A percentile compares a stretch with the other conserved stretches of the same genome.
These are phyloP conservation scores for Microcebus griseorufus DNA, from an alignment of 2,113 vertebrate species.

Conservation along the genomic window DNA sequence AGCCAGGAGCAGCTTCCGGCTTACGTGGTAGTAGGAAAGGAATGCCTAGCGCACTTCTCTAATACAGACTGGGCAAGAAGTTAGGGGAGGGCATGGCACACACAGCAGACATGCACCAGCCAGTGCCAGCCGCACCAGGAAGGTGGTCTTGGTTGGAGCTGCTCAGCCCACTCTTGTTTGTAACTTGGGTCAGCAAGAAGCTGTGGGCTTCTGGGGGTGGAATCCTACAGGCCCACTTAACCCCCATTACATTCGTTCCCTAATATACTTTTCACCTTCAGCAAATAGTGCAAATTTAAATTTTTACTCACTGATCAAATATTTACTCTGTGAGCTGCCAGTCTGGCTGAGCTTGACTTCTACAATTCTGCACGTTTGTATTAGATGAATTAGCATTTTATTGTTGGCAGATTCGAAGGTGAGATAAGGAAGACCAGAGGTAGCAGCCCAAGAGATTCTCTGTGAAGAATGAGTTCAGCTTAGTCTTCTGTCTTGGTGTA, in stretches of 20 bases:
- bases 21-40: neutral
- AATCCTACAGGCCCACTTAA: conserved; percentile 66
- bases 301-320: conserved; percentile 81
- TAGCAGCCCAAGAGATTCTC: neutral
- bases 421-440: conserved; percentile 9
- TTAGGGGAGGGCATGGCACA: neutral
- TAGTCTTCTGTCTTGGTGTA: neutral
- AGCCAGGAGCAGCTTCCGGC: neutral
- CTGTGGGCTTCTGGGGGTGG: neutral
- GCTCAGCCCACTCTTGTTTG: neutral
- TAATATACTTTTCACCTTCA: conserved; percentile 81
- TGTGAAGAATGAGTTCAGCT: neutral
- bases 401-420: conserved; percentile 3
- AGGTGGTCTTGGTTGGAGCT: neutral
- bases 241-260: conserved; percentile 74
- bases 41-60: neutral
- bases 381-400: conserved; percentile 72
- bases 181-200: conserved; percentile 21
- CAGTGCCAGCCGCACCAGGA: neutral
- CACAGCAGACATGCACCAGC: neutral
- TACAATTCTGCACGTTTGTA: conserved; percentile 64
- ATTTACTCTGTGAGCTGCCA: conserved; percentile 77
- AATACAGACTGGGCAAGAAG: neutral
- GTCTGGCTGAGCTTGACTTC: conserved; percentile 68
- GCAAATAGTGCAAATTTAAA: conserved; percentile 80